Base-by-base conservation (phyloP, 2,888 invertebrate genomes). In the Agrotis exclamationis region DNA sequence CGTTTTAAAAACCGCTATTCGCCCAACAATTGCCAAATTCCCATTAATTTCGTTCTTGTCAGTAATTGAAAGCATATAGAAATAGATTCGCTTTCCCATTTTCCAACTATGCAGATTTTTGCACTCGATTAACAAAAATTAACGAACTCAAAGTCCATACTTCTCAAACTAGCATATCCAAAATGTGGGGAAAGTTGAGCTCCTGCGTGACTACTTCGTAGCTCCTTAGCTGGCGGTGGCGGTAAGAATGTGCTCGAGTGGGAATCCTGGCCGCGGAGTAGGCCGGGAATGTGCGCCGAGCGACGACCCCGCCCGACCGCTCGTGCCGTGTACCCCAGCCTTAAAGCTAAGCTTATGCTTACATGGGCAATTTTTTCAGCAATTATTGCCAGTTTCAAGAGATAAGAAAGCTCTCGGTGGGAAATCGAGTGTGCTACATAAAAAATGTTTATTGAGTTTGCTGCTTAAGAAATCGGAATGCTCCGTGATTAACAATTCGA, bases 191-290 rank as follows among this genome's bases (percentile, higher is more conserved):
- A 58, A 62, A 63, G 28, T 62, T 45, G 53, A 33, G 53, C 59
- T 66, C 58, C 66, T 65, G 53, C 62, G 47, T 66, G 48, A 57
- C 33, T 69, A 74, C 78, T 88, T 89, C 87, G 85, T 88, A 86
- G 81, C 85, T 87, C 85, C 82, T 83, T 85, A 85, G 85, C 72
- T 85, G 86, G 87, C 83, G 84, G 84, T 87, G 86, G 85, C 86
- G 85, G 88, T 86, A 90, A 89, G 92, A 94, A 94, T 93, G 93
- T 90, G 91, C 91, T 91, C 91, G 87, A 91, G 90, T 89, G 89
- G 91, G 92, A 91, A 92, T 93, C 92, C 89, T 90, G 90, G 83
- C 83, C 85, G 84, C 86, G 85, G 85, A 89, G 88, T 87, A 88
- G 88, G 85, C 85, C 86, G 85, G 84, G 88, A 88, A 88, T 89